phyloP scores from a whole-genome alignment of 2,888 invertebrate genomes.

The Oscheius sp. region DNA sequence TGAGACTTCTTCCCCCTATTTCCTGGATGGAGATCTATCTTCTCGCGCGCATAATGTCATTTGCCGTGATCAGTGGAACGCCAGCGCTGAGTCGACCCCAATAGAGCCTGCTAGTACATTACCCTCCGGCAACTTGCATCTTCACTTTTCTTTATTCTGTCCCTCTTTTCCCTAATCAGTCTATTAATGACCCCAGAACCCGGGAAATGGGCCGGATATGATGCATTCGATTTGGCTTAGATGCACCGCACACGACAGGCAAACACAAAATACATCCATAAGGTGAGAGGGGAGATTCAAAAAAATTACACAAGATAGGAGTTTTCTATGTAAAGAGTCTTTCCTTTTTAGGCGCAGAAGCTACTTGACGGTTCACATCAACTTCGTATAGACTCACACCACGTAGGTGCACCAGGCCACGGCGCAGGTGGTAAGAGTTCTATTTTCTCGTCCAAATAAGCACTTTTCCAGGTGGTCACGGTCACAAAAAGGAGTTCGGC shows the following conservation, averaged over 20 bases:
- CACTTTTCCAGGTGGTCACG: too few relatives aligned
- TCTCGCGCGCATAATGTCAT: constrained; percentile 31
- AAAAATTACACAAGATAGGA: background rate
- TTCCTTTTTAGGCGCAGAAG: constrained; percentile 64
- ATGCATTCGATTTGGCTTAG: background rate
- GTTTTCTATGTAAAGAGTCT: background rate
- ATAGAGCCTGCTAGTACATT: constrained; percentile 28
- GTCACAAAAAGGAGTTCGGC: constrained; percentile 70
- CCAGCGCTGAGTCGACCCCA: constrained; percentile 31
- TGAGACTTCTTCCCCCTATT: constrained; percentile 28
- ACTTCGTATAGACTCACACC: constrained; percentile 68
- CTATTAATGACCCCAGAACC: background rate
- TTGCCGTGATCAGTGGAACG: constrained; percentile 31
- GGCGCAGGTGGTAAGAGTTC: constrained; percentile 61
- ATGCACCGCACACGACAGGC: constrained; percentile 26
- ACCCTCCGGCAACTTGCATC: constrained; percentile 13
- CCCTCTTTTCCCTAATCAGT: background rate
- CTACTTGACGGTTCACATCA: constrained; percentile 70
- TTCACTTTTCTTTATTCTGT: background rate
- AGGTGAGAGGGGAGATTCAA: background rate
- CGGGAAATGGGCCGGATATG: constrained; percentile 25
- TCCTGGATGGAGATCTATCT: constrained; percentile 30
- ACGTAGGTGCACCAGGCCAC: constrained; percentile 68
- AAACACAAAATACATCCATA: constrained; percentile 23
- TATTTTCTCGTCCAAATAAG: background rate